Evolutionary conservation across 2,888 invertebrate species (phyloP).

Genomic region (Clepsis dumicolana): DNA sequence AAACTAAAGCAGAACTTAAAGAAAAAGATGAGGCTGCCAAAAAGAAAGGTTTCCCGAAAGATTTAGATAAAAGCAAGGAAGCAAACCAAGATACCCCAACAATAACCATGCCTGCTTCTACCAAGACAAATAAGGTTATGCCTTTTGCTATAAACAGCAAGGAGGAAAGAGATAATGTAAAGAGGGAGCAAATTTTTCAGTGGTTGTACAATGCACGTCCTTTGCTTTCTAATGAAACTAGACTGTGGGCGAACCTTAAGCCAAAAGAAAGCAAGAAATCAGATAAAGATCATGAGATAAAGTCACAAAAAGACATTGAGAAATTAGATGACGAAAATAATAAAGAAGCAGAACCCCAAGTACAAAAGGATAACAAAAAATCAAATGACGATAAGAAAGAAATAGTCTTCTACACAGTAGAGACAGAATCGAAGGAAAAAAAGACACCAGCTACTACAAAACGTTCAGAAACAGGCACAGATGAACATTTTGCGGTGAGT

Average conservation of each 20-base stretch:
- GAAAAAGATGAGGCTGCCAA: neutral
- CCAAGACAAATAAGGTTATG: neutral
- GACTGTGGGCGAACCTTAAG: neutral
- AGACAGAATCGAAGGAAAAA: neutral
- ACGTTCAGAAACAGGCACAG: neutral
- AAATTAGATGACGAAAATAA: neutral
- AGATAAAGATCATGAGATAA: too few relatives aligned
- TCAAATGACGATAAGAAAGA: neutral
- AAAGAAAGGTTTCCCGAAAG: neutral
- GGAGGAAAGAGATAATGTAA: neutral
- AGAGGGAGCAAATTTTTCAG: neutral
- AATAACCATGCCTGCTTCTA: neutral
- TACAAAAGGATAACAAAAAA: neutral
- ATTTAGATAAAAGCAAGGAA: neutral
- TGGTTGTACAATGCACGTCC: slow-evolving; percentile 1
- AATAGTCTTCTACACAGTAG: neutral
- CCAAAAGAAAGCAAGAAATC: neutral
- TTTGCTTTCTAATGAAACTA: neutral
- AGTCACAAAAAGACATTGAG: neutral
- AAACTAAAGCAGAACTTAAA: neutral
- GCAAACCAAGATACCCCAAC: neutral
- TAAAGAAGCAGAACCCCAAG: neutral
- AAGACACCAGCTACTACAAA: neutral
- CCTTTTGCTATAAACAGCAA: neutral
- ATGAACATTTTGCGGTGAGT: neutral